A percentile compares a stretch with the other conserved stretches of the same genome.
phyloP scores from a whole-genome alignment of 2,113 vertebrate genomes.

The Capra hircus region DNA sequence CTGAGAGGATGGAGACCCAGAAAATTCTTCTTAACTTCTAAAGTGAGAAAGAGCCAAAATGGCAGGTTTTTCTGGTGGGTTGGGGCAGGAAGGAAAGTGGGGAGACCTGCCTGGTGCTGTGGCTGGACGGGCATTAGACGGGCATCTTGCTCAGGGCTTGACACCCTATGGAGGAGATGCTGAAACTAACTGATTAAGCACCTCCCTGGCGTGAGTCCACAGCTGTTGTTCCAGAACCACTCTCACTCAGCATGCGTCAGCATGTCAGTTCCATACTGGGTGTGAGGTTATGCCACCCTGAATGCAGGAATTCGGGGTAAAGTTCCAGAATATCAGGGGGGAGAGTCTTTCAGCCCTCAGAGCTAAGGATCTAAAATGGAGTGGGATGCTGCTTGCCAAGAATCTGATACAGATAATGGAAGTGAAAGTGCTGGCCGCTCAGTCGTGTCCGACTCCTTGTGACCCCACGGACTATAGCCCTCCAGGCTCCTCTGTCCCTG shows the following conservation, averaged over 20 bases:
- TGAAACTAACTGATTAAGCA: background rate
- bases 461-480: background rate
- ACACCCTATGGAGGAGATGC: rapidly evolving
- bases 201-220: background rate
- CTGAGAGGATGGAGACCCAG: background rate
- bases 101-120: background rate
- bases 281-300: background rate
- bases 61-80: background rate
- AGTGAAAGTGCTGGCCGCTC: background rate
- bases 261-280: background rate
- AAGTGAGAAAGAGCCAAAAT: background rate
- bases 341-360: background rate
- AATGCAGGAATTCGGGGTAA: background rate
- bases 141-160: background rate
- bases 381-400: background rate
- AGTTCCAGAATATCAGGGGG: background rate
- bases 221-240: background rate
- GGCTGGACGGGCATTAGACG: background rate
- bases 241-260: background rate
- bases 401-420: background rate
- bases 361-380: background rate
- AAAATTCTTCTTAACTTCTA: background rate
- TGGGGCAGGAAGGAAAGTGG: no score
- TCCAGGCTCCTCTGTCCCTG: background rate
- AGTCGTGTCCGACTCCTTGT: background rate